Conservation (phyloP, 2,888 invertebrate genomes). For the Diabrotica balteata region DNA sequence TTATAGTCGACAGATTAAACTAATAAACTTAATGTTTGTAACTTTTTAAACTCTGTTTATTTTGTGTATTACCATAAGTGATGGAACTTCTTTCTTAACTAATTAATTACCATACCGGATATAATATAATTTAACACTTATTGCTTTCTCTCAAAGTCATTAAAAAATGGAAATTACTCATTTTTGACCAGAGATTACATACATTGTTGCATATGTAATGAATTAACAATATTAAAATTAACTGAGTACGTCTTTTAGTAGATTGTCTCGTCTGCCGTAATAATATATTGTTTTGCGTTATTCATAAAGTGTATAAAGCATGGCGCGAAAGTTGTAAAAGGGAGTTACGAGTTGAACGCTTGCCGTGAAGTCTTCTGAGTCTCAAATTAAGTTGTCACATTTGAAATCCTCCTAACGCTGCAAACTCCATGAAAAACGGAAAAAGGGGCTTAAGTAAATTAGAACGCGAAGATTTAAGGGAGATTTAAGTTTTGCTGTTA, state of each 20-base stretch:
- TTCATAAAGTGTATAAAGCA: conserved; percentile 15
- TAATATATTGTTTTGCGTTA: conserved; percentile 8
- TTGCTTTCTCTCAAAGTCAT: too few relatives aligned
- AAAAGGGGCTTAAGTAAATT: conserved; percentile 18
- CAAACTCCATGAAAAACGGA: conserved; percentile 21
- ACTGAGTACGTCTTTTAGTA: neutral
- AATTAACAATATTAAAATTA: neutral
- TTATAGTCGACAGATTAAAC: too few relatives aligned
- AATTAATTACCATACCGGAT: too few relatives aligned
- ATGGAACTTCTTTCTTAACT: too few relatives aligned
- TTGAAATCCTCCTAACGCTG: conserved; percentile 19
- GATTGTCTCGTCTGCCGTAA: neutral
- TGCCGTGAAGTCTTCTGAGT: conserved; percentile 6
- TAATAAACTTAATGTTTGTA: too few relatives aligned
- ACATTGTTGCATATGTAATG: too few relatives aligned
- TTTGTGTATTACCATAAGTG: too few relatives aligned
- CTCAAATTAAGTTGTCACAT: conserved; percentile 19
- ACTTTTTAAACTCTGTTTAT: too few relatives aligned
- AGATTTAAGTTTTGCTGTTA: conserved; percentile 12
- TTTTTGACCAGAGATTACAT: too few relatives aligned
- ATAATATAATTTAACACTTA: too few relatives aligned
- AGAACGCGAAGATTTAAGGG: conserved; percentile 16
- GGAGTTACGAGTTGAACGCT: conserved; percentile 16
- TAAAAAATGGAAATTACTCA: too few relatives aligned
- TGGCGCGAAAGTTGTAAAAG: conserved; percentile 19